Evolutionary conservation across 2,888 invertebrate species (phyloP).

Genomic region (Cerastoderma edule): DNA sequence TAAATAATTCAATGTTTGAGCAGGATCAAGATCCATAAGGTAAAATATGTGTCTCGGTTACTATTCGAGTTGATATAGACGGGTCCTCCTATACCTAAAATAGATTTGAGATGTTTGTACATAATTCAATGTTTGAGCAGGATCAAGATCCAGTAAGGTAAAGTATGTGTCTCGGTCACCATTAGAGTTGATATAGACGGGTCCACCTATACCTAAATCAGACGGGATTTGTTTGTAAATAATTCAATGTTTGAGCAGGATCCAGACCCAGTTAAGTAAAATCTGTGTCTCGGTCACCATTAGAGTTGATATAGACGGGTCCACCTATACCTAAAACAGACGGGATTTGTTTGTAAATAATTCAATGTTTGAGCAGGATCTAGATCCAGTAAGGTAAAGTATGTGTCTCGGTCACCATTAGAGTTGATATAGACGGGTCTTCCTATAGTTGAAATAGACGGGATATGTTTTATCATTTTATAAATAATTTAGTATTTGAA

Average conservation of each 20-base stretch:
- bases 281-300: constrained; percentile 74
- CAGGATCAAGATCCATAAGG: constrained; percentile 69
- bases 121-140: too few relatives aligned
- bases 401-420: constrained; percentile 75
- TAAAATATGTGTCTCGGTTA: constrained; percentile 72
- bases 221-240: not conserved
- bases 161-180: constrained; percentile 75
- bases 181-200: constrained; percentile 68
- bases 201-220: constrained; percentile 67
- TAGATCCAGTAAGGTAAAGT: constrained; percentile 69
- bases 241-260: too few relatives aligned
- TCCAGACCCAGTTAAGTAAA: constrained; percentile 70
- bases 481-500: too few relatives aligned
- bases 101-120: too few relatives aligned
- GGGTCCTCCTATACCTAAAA: constrained; percentile 68
- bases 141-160: constrained; percentile 69
- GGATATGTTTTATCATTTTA: too few relatives aligned
- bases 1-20: too few relatives aligned
- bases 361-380: too few relatives aligned
- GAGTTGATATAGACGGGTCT: constrained; percentile 67
- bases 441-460: constrained; percentile 63
- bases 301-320: constrained; percentile 65
- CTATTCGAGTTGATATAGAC: constrained; percentile 72
- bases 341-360: too few relatives aligned
- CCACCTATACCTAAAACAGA: constrained; percentile 67